phyloP scores from a whole-genome alignment of 53 echinoderm and acorn worm genomes.

The Holothuria scabra region DNA sequence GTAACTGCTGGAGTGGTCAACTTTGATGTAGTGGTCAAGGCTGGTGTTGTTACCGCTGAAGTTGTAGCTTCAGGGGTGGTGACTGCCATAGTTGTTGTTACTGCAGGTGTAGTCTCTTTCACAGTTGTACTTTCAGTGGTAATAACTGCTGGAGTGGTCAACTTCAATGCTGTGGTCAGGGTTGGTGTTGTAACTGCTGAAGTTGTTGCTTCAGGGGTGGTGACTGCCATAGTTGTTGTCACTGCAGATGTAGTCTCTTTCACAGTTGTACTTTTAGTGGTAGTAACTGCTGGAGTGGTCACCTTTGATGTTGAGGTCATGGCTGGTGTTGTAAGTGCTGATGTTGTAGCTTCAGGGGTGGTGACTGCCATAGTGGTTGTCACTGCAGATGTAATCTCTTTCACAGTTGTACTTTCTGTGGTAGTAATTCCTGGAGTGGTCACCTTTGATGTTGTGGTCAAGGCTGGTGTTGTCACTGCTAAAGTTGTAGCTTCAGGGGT shows the following conservation, averaged over 20 bases:
- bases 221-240: not conserved
- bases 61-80: no score
- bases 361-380: not conserved
- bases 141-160: not conserved
- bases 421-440: no score
- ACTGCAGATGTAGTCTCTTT: not conserved
- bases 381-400: constrained; percentile 20
- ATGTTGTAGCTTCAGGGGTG: no score
- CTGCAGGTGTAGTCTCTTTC: not conserved
- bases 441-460: no score
- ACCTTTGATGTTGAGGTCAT: no score
- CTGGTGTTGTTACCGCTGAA: no score
- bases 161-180: no score
- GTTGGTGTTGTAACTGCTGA: constrained; percentile 17
- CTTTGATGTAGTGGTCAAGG: no score
- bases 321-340: no score
- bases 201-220: not conserved
- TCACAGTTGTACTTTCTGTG: not conserved
- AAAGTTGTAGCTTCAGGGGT: not conserved
- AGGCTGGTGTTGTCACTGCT: not conserved
- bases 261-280: no score
- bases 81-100: not conserved
- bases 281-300: no score
- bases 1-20: no score
- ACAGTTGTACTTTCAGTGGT: not conserved